These are phyloP conservation scores for Lysandra coridon DNA, from an alignment of 2,888 invertebrate species.

Conservation along the genomic window DNA sequence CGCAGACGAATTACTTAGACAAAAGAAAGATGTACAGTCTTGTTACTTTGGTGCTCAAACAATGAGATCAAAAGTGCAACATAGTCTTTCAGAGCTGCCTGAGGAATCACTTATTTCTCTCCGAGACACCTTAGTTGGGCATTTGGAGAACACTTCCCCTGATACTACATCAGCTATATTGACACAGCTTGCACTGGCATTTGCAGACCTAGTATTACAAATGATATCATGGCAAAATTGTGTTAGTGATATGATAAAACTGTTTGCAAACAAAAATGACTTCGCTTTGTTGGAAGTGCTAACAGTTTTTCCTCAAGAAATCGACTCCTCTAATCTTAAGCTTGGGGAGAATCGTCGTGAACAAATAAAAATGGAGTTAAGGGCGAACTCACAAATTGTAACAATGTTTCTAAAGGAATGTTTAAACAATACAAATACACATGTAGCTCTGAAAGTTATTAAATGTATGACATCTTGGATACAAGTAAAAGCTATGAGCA, in stretches of 20 bases:
- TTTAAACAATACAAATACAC: conserved; percentile 83
- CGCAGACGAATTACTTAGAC: conserved; percentile 94
- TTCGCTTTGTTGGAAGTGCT: conserved; percentile 95
- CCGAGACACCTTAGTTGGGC: conserved; percentile 93
- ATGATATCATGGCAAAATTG: conserved; percentile 97
- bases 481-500: conserved; percentile 88
- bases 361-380: conserved; percentile 90
- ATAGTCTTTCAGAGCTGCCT: conserved; percentile 95
- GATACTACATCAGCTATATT: conserved; percentile 92
- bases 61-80: conserved; percentile 96
- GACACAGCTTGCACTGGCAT: conserved; percentile 94
- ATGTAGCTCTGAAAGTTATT: conserved; percentile 86
- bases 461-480: conserved; percentile 96
- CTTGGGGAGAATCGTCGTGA: conserved; percentile 95
- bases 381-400: conserved; percentile 87
- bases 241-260: conserved; percentile 89
- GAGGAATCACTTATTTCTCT: conserved; percentile 90
- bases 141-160: conserved; percentile 89
- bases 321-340: conserved; percentile 88
- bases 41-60: conserved; percentile 99
- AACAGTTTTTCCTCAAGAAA: conserved; percentile 97
- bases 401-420: conserved; percentile 90
- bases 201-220: conserved; percentile 96
- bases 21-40: conserved; percentile 93
- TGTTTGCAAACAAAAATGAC: conserved; percentile 85